A percentile compares a stretch with the other conserved stretches of the same genome.
Evolutionary conservation across 2,113 vertebrate species (phyloP).

Genomic region (Ceyx melanurus): DNA sequence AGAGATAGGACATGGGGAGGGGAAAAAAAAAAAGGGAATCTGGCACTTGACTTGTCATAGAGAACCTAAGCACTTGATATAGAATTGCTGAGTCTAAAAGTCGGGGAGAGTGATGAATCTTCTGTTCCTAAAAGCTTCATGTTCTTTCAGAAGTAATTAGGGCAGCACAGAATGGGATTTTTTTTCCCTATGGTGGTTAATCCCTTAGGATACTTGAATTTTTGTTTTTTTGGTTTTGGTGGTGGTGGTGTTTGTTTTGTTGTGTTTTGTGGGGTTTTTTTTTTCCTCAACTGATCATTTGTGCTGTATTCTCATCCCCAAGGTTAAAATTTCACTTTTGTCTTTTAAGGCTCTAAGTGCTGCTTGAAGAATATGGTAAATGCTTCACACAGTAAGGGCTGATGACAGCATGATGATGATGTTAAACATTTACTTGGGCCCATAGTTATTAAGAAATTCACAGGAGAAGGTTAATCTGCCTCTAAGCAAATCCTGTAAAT

Average conservation of each 20-base stretch:
- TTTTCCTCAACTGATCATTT: accelerated
- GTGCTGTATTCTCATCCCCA: not conserved
- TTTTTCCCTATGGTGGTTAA: not conserved
- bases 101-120: not conserved
- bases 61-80: not conserved
- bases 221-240: not conserved
- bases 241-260: not conserved
- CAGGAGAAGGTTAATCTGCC: not conserved
- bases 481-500: not conserved
- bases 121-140: not conserved
- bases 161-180: not conserved
- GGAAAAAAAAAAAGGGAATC: not conserved
- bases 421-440: not conserved
- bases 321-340: not conserved
- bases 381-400: not conserved
- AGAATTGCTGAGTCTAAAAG: not conserved
- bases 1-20: too few species aligned
- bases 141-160: not conserved
- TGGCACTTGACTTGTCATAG: not conserved
- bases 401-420: not conserved
- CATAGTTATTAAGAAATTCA: not conserved
- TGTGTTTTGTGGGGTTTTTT: too few species aligned
- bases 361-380: not conserved
- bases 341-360: not conserved
- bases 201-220: accelerated